These are phyloP conservation scores for Caenorhabditis elegans DNA, from an alignment of 1,140 invertebrate species.

Conservation along the genomic window DNA sequence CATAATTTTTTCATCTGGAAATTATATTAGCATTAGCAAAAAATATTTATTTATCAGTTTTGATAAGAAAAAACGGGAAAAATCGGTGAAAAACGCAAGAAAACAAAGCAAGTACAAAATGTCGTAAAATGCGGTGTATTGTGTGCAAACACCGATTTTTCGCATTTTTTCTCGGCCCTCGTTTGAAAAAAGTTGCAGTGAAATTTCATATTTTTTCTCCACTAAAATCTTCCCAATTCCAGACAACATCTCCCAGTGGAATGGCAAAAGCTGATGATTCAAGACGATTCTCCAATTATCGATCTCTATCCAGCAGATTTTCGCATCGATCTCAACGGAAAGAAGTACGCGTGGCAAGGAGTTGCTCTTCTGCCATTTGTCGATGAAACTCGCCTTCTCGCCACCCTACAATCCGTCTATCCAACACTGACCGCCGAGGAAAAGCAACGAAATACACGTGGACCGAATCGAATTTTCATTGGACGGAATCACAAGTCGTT, in stretches of 20 bases:
- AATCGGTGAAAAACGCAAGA: too few species aligned
- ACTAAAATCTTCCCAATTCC: constrained; percentile 8
- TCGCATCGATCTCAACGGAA: constrained; percentile 97
- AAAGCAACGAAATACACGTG: constrained; percentile 51
- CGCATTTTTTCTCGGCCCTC: too few species aligned
- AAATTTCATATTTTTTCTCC: not conserved
- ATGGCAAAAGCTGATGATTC: constrained; percentile 91
- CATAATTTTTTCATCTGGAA: too few species aligned
- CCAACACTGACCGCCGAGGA: constrained; percentile 55
- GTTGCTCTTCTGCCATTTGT: constrained; percentile 97
- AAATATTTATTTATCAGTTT: too few species aligned
- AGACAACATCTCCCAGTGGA: constrained; percentile 83
- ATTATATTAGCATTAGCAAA: too few species aligned
- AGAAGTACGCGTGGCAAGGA: constrained; percentile 99
- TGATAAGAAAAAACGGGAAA: too few species aligned
- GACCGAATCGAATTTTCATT: constrained; percentile 60
- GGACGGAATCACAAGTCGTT: constrained; percentile 53
- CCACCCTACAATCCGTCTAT: constrained; percentile 73
- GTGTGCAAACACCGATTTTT: too few species aligned
- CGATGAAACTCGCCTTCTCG: constrained; percentile 86
- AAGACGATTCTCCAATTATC: constrained; percentile 88
- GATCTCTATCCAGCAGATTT: constrained; percentile 99
- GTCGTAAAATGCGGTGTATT: too few species aligned
- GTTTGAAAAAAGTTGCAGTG: too few species aligned
- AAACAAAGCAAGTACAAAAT: too few species aligned